A percentile compares a stretch with the other conserved stretches of the same genome.
Evolutionary conservation across 2,797 vertebrate genomes (phyloP).

Genomic region (Craterocephalus amniculus): DNA sequence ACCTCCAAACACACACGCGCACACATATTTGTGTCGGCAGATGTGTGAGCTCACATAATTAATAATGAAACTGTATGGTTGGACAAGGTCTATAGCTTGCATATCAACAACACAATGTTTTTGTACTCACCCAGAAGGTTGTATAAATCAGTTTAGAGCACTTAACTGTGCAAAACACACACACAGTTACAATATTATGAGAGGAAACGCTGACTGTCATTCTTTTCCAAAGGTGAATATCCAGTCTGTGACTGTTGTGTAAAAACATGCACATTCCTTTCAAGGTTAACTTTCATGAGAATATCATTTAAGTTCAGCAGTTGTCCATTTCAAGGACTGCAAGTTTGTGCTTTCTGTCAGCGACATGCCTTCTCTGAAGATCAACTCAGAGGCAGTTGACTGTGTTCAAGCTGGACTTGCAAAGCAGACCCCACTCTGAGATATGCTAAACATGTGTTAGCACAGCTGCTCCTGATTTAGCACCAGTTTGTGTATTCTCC

Average conservation of each 20-base stretch:
- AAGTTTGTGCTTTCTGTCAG: constrained; percentile 49
- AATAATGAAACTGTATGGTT: constrained; percentile 12
- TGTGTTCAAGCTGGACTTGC: constrained; percentile 8
- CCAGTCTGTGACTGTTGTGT: constrained; percentile 8
- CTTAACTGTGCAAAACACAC: background rate
- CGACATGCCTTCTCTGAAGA: constrained; percentile 42
- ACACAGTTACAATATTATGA: constrained; percentile 10
- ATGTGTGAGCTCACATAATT: constrained; percentile 15
- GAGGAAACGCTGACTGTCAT: constrained; percentile 31
- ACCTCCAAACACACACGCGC: constrained; percentile 39
- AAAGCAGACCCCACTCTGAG: constrained; percentile 21
- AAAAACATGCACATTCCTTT: constrained; percentile 13
- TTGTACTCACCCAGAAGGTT: constrained; percentile 29
- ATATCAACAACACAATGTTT: constrained; percentile 17
- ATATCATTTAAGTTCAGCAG: constrained; percentile 34
- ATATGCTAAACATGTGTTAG: constrained; percentile 56
- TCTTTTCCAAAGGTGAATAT: constrained; percentile 8
- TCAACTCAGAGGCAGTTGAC: constrained; percentile 24
- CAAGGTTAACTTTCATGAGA: constrained; percentile 27
- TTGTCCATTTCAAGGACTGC: constrained; percentile 8
- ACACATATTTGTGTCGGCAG: constrained; percentile 9
- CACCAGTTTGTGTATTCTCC: constrained; percentile 11
- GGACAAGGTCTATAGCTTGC: constrained; percentile 17
- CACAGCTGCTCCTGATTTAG: constrained; percentile 36
- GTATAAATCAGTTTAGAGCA: background rate